Conservation (phyloP, 2,113 vertebrate genomes). For the Anolis sagrei region DNA sequence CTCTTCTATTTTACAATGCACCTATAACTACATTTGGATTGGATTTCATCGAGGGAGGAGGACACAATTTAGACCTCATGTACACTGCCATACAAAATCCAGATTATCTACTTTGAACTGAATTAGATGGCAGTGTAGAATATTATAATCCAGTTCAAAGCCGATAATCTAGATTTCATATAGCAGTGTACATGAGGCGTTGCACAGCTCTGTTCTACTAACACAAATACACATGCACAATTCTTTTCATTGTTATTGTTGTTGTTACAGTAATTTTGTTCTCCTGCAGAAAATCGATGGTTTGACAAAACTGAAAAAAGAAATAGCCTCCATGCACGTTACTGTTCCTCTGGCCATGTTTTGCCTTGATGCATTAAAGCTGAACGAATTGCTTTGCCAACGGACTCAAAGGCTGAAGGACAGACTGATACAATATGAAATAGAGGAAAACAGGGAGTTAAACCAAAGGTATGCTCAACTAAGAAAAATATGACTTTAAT, state of each 20-base stretch:
- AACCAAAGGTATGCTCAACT: conserved; percentile 80
- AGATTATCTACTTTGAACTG: too few species aligned
- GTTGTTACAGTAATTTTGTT: not conserved
- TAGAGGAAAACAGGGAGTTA: conserved; percentile 82
- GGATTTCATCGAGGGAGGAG: too few species aligned
- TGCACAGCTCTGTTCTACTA: too few species aligned
- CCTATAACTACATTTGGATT: not conserved
- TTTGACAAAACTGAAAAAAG: conserved; percentile 76
- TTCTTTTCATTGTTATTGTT: not conserved
- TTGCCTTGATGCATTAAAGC: conserved; percentile 80
- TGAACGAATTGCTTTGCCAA: conserved; percentile 86
- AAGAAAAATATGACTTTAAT: not conserved
- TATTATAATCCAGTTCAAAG: too few species aligned
- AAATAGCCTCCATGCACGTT: conserved; percentile 83
- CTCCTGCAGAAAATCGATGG: conserved; percentile 80
- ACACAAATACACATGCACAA: too few species aligned
- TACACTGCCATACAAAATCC: too few species aligned
- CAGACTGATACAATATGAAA: conserved; percentile 78
- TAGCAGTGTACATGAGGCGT: too few species aligned
- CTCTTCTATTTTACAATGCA: not conserved
- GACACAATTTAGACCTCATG: too few species aligned
- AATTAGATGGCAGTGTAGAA: too few species aligned
- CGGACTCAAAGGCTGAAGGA: conserved; percentile 80
- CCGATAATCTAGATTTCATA: too few species aligned
- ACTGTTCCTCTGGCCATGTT: conserved; percentile 88